Evolutionary conservation across 2,113 vertebrate species (phyloP), one percentile per base, ranked within the genome.

Genomic region (Eurypyga helias): DNA sequence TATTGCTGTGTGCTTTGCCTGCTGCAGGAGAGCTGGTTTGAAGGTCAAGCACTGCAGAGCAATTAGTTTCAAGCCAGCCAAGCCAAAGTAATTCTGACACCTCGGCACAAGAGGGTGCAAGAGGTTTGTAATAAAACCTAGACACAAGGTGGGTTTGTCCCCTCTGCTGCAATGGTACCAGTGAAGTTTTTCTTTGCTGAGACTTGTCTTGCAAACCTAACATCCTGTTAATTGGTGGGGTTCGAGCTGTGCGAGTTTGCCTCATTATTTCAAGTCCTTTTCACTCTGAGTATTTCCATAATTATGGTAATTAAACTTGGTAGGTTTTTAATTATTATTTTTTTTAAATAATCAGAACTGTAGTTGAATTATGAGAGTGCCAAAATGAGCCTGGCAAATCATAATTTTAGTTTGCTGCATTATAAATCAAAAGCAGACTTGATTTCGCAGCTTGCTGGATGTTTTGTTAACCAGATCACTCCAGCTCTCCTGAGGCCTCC

Each of bases 401-500:
- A 4, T 96, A 90, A 94, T 90, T 97, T 96, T 79, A 57, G 89
- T 95, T 92, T 76, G 78, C 94, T 71, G 78, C 2, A 33, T 92
- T 94, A 94, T 97, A 97, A 97, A 96, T 97, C 96, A 97, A 97
- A 97, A 96, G 64, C 62, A 86, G 92, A 16, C 72, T 97, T 91
- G 95, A 94, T 96, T 96, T 96, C 87, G 88, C 89, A 76, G 95
- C 90, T 96, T 87, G 57, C 88, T 92, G 90, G 83, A 43, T 96
- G 88, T 96, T 98, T 98, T 95, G 94, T 96, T 96, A 93, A 94
- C 96, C 95, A 94, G 93, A 95, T 93, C 92, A 31, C 89, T 87
- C 36, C 72, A 62, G 89, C 57, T 70, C 90, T 96, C 96, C 79
- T 93, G 90, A 95, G 90, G 79, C 86, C 83, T 69, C 1, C 0